Evolutionary conservation across 2,113 vertebrate species (phyloP).

Genomic region (Antechinus stuartii): DNA sequence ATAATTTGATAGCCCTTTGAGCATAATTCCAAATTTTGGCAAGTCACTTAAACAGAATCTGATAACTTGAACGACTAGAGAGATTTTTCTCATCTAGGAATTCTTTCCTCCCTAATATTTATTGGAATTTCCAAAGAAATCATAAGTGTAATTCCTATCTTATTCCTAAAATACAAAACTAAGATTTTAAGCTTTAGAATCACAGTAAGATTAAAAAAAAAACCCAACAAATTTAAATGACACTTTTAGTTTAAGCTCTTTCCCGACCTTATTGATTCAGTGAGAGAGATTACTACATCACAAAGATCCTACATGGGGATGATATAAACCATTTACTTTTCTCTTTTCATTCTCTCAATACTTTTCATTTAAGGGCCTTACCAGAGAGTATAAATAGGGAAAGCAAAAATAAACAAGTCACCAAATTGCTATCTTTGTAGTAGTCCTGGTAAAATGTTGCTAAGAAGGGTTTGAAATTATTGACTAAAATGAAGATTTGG

Average conservation of each 20-base stretch:
- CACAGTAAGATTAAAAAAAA: not conserved
- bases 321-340: not conserved
- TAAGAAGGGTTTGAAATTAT: constrained; percentile 19
- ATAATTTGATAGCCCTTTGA: too few relatives aligned
- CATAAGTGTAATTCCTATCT: not conserved
- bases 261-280: not conserved
- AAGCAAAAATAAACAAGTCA: not conserved
- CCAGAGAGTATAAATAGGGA: not conserved
- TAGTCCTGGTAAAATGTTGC: not conserved
- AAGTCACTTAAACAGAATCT: not conserved
- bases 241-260: not conserved
- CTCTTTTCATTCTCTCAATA: not conserved
- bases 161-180: constrained; percentile 11
- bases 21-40: too few relatives aligned
- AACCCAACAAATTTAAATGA: not conserved
- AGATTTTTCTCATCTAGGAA: not conserved
- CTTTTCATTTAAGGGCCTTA: not conserved
- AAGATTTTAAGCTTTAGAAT: constrained; percentile 49
- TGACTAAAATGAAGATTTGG: not conserved
- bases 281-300: not conserved
- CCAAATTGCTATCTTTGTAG: constrained; percentile 3
- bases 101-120: not conserved
- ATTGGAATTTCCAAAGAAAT: not conserved
- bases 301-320: not conserved
- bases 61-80: not conserved